Conservation (phyloP, 1,140 invertebrate genomes). For the Maconellicoccus hirsutus region DNA sequence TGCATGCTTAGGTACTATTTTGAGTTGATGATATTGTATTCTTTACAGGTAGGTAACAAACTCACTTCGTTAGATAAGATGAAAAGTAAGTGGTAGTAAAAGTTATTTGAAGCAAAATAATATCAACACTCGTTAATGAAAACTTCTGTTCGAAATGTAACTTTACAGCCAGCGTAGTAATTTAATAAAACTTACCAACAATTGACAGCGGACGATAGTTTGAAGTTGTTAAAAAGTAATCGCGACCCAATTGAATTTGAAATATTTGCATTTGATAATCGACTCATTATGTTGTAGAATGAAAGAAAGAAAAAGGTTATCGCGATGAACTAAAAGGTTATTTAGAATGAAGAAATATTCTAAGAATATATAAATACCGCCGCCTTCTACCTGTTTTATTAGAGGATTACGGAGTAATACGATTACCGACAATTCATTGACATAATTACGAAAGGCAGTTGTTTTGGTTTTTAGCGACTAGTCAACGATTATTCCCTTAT, state of each 20-base stretch:
- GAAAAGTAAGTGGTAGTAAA: too few species aligned
- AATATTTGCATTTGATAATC: neutral
- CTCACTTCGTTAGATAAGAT: too few species aligned
- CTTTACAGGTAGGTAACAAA: too few species aligned
- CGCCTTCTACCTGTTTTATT: neutral
- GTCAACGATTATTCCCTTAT: too few species aligned
- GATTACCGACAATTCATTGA: neutral
- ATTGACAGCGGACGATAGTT: neutral
- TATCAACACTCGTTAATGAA: too few species aligned
- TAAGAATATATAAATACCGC: neutral
- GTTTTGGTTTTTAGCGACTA: constrained; percentile 34
- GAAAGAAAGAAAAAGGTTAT: neutral
- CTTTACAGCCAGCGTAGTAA: too few species aligned
- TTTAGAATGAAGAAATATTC: neutral
- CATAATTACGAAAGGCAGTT: constrained; percentile 15
- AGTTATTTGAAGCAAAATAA: too few species aligned
- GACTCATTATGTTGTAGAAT: constrained; percentile 5
- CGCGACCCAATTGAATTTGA: neutral
- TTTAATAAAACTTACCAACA: neutral
- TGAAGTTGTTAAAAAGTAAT: neutral
- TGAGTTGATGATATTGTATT: neutral
- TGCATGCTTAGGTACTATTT: neutral
- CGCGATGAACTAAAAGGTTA: neutral
- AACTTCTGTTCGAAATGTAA: too few species aligned
- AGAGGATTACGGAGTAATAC: constrained; percentile 12